Base-by-base conservation (phyloP, 2,797 vertebrate species). In the Muscicapa striata region DNA sequence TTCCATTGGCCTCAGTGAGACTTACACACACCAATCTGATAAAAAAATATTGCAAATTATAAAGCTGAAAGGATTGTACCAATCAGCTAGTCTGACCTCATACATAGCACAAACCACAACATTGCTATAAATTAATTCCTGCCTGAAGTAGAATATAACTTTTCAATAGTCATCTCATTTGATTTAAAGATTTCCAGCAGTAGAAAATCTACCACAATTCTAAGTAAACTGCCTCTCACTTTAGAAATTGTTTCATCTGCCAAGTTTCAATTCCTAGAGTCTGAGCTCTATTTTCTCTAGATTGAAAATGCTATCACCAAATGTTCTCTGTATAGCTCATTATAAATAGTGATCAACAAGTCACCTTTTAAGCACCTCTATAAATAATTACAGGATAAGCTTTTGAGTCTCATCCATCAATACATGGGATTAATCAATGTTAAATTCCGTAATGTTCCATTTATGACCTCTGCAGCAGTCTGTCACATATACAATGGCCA, bases 111-210 rank as follows among this genome's bases (percentile, higher is more conserved):
- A 82, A 73, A n/a, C 66, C 69, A 81, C 74, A 94, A 52, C 32
- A 86, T 38, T 63, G 55, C 67, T 59, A 55, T 68, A 80, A 93
- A 91, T 68, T 81, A 81, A 94, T 79, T 90, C 69, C 83, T 84
- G 55, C 38, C 59, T 78, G 69, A 93, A 86, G 62, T 20, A 88
- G 69, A 81, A 85, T 68, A 54, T 48, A 91, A 85, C 72, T 93
- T 94, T 94, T 90, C 85, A 94, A 82, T 64, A 91, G 51, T 41
- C 59, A 90, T 94, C 76, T 81, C 66, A 78, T 86, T 94, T 88
- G 55, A 94, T 86, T 93, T 94, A 90, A 94, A 91, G 74, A 93
- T 75, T 95, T 95, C 52, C 83, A 93, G 59, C 69, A 84, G 77
- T 5, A 86, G 88, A 88, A 94, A 93, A 82, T 67, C 59, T 73